Conservation (phyloP, 2,797 vertebrate genomes). For the Galago senegalensis region DNA sequence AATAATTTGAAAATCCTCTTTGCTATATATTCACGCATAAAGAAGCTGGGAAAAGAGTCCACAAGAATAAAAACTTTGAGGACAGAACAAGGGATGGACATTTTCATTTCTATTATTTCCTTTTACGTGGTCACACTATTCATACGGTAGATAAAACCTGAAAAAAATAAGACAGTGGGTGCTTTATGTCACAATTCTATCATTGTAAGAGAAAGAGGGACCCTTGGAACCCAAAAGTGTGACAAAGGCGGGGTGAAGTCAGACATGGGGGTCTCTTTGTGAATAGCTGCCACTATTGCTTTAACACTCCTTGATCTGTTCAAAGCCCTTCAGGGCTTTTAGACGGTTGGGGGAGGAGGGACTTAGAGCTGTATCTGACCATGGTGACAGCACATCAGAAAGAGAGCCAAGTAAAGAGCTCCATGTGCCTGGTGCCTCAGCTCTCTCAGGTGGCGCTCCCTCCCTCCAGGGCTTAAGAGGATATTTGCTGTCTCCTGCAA, state of each 20-base stretch:
- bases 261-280: neutral
- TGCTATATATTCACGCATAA: neutral
- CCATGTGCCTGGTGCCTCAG: neutral
- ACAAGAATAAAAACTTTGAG: neutral
- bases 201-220: neutral
- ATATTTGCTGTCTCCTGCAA: neutral
- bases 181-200: neutral
- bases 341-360: too few species aligned
- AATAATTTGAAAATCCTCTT: neutral
- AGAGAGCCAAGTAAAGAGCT: neutral
- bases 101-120: neutral
- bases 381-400: fast-evolving
- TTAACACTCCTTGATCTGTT: neutral
- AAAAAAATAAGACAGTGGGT: neutral
- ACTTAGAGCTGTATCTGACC: neutral
- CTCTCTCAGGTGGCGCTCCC: neutral
- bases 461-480: neutral
- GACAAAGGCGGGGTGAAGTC: neutral
- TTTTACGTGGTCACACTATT: neutral
- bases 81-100: neutral
- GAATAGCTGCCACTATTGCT: neutral
- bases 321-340: neutral
- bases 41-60: neutral
- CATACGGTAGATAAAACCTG: neutral
- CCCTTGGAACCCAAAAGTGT: neutral